Evolutionary conservation across 1,140 invertebrate species (phyloP).

Genomic region (Panulirus ornatus): DNA sequence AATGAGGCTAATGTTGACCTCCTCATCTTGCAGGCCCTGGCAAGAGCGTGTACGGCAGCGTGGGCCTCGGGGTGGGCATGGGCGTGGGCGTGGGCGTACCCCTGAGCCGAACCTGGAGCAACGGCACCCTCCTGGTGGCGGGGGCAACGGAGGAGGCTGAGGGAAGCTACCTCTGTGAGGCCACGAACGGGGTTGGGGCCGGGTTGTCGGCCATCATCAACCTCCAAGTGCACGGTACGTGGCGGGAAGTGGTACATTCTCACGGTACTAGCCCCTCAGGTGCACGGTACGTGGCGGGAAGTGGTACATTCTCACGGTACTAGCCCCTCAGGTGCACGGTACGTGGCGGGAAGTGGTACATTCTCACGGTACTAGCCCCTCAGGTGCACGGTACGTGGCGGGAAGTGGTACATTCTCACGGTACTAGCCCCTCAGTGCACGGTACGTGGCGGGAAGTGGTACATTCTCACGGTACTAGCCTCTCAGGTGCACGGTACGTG

Average conservation of each 20-base stretch:
- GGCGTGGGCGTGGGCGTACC: conserved; percentile 46
- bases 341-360: background rate
- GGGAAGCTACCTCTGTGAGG: conserved; percentile 56
- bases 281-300: background rate
- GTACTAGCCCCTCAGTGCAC: conserved; percentile 49
- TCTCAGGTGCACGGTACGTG: background rate
- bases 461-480: no score
- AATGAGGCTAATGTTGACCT: no score
- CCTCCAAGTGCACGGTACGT: conserved; percentile 60
- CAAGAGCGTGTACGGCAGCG: conserved; percentile 33
- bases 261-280: no score
- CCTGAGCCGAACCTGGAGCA: conserved; percentile 48
- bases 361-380: no score
- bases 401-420: no score
- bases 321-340: conserved; percentile 44
- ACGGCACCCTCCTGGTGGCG: conserved; percentile 44
- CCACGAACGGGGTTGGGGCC: conserved; percentile 28
- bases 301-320: background rate
- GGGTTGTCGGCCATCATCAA: conserved; percentile 52
- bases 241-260: background rate
- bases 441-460: conserved; percentile 18
- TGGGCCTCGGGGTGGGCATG: conserved; percentile 4
- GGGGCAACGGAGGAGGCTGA: conserved; percentile 50
- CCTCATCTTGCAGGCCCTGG: conserved; percentile 2
- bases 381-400: no score